These are phyloP conservation scores for Lamellibrachia luymesi DNA, from an alignment of 1,140 invertebrate genomes.

Conservation along the genomic window DNA sequence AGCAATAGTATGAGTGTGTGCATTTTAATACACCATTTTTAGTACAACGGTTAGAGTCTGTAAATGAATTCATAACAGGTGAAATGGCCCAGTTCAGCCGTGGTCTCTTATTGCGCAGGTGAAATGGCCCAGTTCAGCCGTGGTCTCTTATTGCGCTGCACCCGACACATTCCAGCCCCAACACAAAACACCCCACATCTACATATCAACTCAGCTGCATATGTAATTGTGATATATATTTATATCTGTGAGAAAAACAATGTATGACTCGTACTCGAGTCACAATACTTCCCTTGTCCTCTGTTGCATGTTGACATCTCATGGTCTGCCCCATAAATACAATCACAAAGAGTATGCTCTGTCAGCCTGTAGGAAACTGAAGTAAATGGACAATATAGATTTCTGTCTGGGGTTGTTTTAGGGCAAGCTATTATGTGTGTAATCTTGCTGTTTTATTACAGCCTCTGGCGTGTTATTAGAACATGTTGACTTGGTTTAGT, in stretches of 20 bases:
- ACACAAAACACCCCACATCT: neutral
- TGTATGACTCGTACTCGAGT: neutral
- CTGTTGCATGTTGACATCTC: neutral
- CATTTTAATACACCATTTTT: no score
- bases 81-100: neutral
- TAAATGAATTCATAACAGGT: neutral
- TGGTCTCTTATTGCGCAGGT: neutral
- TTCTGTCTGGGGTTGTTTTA: neutral
- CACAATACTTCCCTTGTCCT: neutral
- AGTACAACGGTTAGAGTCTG: no score
- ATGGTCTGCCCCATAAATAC: neutral
- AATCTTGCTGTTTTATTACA: neutral
- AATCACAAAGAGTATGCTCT: neutral
- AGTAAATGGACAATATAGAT: neutral
- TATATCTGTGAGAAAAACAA: neutral
- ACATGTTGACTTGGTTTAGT: neutral
- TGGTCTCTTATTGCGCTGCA: neutral
- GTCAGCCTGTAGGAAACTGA: neutral
- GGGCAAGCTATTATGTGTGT: neutral
- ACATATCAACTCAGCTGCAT: neutral
- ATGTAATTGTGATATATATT: neutral
- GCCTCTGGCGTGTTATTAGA: neutral
- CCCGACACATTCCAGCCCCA: neutral
- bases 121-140: neutral
- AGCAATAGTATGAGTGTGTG: no score